Evolutionary conservation across 1,140 invertebrate species (phyloP).

Genomic region (Lutraria rhynchaena): DNA sequence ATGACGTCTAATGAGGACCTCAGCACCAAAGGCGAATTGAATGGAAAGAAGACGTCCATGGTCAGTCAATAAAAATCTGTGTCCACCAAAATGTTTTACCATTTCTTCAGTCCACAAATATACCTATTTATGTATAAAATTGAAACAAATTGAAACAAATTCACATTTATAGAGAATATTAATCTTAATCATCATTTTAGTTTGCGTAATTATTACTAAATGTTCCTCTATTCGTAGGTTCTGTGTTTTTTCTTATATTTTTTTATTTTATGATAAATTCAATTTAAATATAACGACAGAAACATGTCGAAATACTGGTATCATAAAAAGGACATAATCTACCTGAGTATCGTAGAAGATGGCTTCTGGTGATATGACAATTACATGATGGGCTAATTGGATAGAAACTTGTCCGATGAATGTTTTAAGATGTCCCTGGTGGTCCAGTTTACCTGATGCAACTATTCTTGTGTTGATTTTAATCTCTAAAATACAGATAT

Average conservation of each 20-base stretch:
- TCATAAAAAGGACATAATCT: no score
- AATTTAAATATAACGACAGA: no score
- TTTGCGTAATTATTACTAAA: no score
- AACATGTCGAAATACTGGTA: neutral
- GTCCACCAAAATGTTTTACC: conserved; percentile 17
- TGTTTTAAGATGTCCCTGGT: neutral
- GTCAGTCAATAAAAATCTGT: neutral
- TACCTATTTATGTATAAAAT: no score
- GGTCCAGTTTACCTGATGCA: neutral
- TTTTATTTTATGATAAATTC: no score
- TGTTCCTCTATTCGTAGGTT: no score
- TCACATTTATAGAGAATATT: no score
- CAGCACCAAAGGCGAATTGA: conserved; percentile 17
- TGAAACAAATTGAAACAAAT: no score
- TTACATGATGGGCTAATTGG: conserved; percentile 7
- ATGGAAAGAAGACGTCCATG: neutral
- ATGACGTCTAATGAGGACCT: conserved; percentile 25
- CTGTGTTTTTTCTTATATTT: no score
- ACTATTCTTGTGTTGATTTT: conserved; percentile 2
- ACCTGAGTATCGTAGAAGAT: conserved; percentile 18
- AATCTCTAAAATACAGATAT: conserved; percentile 3
- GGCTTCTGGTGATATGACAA: conserved; percentile 19
- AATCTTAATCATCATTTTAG: no score
- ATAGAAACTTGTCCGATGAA: conserved; percentile 5
- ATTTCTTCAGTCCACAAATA: conserved; percentile 6